A percentile compares a stretch with the other conserved stretches of the same genome.
Conservation (phyloP, 2,888 invertebrate genomes). For the Lucinisca nassula region DNA sequence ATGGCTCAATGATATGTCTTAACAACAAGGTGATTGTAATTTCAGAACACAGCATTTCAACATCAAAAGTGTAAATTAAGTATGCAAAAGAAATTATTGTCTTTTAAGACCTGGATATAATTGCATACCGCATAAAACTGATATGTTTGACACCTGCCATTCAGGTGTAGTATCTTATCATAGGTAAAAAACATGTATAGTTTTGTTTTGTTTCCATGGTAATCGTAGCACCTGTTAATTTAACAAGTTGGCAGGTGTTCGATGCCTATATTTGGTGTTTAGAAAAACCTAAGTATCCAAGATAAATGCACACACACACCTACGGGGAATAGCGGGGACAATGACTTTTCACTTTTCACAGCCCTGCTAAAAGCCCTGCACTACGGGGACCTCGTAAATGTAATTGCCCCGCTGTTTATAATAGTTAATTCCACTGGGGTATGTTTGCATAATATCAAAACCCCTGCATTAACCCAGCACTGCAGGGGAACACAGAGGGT, state of each 20-base stretch:
- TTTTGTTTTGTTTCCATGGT: conserved; percentile 4
- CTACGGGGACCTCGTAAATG: too few relatives aligned
- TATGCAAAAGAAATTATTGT: neutral
- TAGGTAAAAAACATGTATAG: neutral
- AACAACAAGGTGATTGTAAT: neutral
- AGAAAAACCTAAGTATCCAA: too few relatives aligned
- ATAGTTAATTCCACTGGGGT: too few relatives aligned
- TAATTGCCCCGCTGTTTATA: too few relatives aligned
- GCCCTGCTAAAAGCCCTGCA: too few relatives aligned
- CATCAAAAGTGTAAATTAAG: neutral
- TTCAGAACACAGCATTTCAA: neutral
- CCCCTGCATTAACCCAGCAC: too few relatives aligned
- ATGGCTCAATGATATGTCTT: neutral
- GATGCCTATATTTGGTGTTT: neutral
- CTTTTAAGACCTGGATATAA: neutral
- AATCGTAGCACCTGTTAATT: neutral
- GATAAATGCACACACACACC: too few relatives aligned
- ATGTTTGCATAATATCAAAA: too few relatives aligned
- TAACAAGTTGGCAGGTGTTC: neutral
- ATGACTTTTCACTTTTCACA: too few relatives aligned
- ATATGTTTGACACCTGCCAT: conserved; percentile 15
- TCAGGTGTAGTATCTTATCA: neutral
- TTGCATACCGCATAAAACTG: neutral
- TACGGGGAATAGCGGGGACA: too few relatives aligned
- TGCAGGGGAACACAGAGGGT: too few relatives aligned